phyloP scores from a whole-genome alignment of 1,140 invertebrate species.

The Hyposmocoma kahamanoa region DNA sequence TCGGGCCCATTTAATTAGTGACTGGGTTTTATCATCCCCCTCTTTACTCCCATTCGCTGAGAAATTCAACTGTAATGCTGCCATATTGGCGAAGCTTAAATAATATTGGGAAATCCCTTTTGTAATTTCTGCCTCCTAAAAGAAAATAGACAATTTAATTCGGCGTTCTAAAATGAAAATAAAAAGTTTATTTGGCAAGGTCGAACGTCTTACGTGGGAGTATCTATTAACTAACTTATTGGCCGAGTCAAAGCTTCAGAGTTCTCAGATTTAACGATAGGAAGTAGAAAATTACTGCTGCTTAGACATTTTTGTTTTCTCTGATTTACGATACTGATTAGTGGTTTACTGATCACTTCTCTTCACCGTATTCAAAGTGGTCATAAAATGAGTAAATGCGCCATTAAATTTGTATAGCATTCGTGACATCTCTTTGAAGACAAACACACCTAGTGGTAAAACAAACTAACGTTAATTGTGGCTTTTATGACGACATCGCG shows the following conservation, averaged over 20 bases:
- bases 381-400: slow-evolving; percentile 17
- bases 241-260: no score
- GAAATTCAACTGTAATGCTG: slow-evolving; percentile 41
- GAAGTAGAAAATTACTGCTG: no score
- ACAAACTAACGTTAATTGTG: slow-evolving; percentile 59
- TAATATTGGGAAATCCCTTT: slow-evolving; percentile 39
- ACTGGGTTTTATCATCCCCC: slow-evolving; percentile 60
- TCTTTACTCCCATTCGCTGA: slow-evolving; percentile 40
- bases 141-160: no score
- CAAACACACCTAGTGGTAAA: slow-evolving; percentile 45
- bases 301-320: no score
- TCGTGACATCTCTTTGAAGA: slow-evolving; percentile 50
- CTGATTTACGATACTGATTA: neutral
- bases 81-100: slow-evolving; percentile 52
- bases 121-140: slow-evolving; percentile 12
- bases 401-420: slow-evolving; percentile 32
- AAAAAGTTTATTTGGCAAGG: no score
- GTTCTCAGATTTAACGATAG: no score
- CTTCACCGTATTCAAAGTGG: neutral
- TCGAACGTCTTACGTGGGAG: no score
- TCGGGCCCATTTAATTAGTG: slow-evolving; percentile 65
- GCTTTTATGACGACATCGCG: slow-evolving; percentile 58
- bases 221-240: no score
- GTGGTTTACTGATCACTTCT: neutral
- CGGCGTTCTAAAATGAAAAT: no score